Evolutionary conservation across 2,113 vertebrate genomes (phyloP).

Genomic region (Nicator chloris): DNA sequence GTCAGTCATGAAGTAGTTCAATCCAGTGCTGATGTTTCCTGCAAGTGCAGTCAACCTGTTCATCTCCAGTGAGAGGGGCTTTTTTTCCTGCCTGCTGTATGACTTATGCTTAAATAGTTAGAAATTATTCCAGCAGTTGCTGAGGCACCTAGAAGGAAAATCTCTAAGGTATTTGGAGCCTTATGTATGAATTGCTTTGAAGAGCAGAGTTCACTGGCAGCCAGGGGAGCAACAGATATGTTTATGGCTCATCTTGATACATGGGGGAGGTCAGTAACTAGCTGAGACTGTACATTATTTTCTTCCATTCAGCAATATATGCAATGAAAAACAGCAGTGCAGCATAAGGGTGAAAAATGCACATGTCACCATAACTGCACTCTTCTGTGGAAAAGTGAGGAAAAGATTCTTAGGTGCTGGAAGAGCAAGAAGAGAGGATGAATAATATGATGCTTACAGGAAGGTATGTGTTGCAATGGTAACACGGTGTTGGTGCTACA

Average conservation of each 20-base stretch:
- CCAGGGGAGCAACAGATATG: constrained; percentile 5
- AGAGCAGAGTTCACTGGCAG: background rate
- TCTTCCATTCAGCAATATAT: constrained; percentile 36
- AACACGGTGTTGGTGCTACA: background rate
- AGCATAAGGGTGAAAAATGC: constrained; percentile 17
- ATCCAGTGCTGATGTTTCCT: background rate
- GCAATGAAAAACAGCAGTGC: constrained; percentile 1
- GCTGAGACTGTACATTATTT: constrained; percentile 34
- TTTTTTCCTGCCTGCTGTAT: background rate
- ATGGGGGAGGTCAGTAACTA: constrained; percentile 8
- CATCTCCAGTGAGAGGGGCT: accelerated
- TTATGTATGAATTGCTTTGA: constrained; percentile 9
- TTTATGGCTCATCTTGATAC: constrained; percentile 45
- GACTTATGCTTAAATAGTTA: background rate
- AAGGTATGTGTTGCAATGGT: background rate
- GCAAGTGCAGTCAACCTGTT: background rate
- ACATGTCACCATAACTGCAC: background rate
- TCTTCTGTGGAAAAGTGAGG: background rate
- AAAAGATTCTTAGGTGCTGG: background rate
- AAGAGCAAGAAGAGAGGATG: background rate
- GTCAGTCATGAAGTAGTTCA: background rate
- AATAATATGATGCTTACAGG: background rate
- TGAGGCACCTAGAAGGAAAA: background rate
- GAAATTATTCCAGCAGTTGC: background rate
- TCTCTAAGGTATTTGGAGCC: background rate